These are phyloP conservation scores for Trichechus manatus DNA, from an alignment of 2,113 vertebrate genomes.

Conservation along the genomic window DNA sequence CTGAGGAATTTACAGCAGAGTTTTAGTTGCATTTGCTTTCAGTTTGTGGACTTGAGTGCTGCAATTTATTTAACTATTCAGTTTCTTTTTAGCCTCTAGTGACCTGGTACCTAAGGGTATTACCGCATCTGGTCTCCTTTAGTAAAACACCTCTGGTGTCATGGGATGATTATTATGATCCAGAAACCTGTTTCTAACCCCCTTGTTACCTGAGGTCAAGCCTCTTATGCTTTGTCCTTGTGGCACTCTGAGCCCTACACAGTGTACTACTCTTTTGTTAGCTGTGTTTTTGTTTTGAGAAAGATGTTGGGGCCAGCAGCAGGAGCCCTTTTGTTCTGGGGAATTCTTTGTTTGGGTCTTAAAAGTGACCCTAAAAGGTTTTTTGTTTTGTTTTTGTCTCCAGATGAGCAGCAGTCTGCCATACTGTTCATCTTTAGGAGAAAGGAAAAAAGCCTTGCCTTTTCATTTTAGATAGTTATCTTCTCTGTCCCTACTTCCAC, in stretches of 20 bases:
- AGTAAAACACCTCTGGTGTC: conserved; percentile 51
- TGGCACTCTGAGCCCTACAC: not conserved
- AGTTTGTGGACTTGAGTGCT: conserved; percentile 52
- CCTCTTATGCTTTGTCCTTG: conserved; percentile 37
- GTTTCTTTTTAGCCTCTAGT: conserved; percentile 57
- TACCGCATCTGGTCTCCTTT: conserved; percentile 55
- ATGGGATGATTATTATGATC: conserved; percentile 33
- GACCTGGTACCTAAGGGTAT: conserved; percentile 30
- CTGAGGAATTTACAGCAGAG: conserved; percentile 40
- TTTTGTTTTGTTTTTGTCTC: conserved; percentile 66
- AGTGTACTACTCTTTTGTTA: conserved; percentile 44
- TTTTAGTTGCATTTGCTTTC: conserved; percentile 58
- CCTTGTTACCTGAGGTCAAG: conserved; percentile 33
- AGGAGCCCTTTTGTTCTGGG: conserved; percentile 49
- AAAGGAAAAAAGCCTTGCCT: conserved; percentile 21
- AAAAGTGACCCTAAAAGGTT: conserved; percentile 52
- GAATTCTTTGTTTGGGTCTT: conserved; percentile 58
- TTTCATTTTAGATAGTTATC: conserved; percentile 56
- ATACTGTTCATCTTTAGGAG: conserved; percentile 49
- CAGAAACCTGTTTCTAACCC: conserved; percentile 57
- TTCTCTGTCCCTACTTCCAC: not conserved
- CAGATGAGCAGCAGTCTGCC: conserved; percentile 47
- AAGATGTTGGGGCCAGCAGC: conserved; percentile 53
- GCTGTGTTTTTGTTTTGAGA: conserved; percentile 65
- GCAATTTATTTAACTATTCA: conserved; percentile 56